Base-by-base conservation (phyloP, 92 coral and sea anemone species). In the Siderastrea siderea region DNA sequence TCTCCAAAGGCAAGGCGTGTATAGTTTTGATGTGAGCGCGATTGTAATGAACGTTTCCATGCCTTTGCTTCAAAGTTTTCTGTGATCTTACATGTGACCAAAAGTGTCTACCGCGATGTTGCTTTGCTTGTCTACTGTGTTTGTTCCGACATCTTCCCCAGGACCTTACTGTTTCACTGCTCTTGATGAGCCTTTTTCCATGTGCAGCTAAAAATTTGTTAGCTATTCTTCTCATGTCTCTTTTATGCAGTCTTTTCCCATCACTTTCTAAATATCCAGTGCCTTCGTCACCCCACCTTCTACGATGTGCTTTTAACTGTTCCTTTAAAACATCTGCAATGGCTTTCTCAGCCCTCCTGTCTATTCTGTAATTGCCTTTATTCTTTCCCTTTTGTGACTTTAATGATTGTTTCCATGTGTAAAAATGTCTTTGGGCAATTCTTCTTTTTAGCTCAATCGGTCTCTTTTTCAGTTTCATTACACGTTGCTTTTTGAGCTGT, bases 211-310 rank as follows among this genome's bases (percentile, higher is more conserved):
- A 78, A 74, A 68, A 84, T 52, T 90, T 76, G 75, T 90, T 90
- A 46, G 90, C 93, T 68, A 84, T 90, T 52, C 84, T 68, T 47
- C 86, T 38, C 93, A 90, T 90, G 11, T 84, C 89, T 64, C 70
- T 67, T 71, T 53, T 73, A 57, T 74, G 75, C 7, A 78, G 79
- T 58, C 88, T 62, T 69, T 64, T 88, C 58, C 77, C 54, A 38
- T 84, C 80, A 46, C 52, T 8, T 59, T 90, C 93, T 3, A 84
- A 11, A 69, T 90, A 90, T 6, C 93, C 89, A 9, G 93, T 90
- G 14, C 93, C 93, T 74, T 90, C 89, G 51, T 90, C 93, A 5
- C 93, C 93, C 89, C 93, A 78, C 67, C 93, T 68, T 72, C 84
- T 59, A 11, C 86, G 77, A 58, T 88, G 91, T 43, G 91, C 91